These are phyloP conservation scores for Rhopalosiphum nymphaeae DNA, from an alignment of 2,888 invertebrate species.

Conservation along the genomic window DNA sequence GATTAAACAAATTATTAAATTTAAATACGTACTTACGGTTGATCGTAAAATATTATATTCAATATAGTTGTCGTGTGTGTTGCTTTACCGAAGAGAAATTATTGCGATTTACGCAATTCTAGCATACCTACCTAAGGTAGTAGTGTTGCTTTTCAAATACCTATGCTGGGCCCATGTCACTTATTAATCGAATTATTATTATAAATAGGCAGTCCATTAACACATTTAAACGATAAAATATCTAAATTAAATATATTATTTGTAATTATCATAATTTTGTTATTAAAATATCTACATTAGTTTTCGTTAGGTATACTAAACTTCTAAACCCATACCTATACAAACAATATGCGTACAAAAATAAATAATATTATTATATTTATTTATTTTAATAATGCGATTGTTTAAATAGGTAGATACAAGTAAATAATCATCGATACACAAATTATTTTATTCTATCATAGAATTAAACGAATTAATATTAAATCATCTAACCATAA, in stretches of 20 bases:
- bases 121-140: not conserved
- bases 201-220: not conserved
- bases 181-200: conserved; percentile 4
- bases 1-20: not conserved
- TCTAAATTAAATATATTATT: not conserved
- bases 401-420: not conserved
- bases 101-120: not conserved
- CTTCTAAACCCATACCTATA: not conserved
- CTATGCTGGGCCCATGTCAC: not conserved
- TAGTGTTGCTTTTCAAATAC: not conserved
- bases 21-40: not conserved
- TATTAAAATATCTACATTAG: not conserved
- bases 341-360: not conserved
- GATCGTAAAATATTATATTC: not conserved
- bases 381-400: not conserved
- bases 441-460: not conserved
- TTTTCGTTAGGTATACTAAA: not conserved
- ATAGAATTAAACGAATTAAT: not conserved
- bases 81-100: not conserved
- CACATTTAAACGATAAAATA: not conserved
- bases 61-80: not conserved
- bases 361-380: not conserved
- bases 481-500: not conserved
- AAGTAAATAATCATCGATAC: not conserved
- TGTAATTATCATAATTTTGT: not conserved